Conservation (phyloP, 2,888 invertebrate genomes). For the Eurois occulta region DNA sequence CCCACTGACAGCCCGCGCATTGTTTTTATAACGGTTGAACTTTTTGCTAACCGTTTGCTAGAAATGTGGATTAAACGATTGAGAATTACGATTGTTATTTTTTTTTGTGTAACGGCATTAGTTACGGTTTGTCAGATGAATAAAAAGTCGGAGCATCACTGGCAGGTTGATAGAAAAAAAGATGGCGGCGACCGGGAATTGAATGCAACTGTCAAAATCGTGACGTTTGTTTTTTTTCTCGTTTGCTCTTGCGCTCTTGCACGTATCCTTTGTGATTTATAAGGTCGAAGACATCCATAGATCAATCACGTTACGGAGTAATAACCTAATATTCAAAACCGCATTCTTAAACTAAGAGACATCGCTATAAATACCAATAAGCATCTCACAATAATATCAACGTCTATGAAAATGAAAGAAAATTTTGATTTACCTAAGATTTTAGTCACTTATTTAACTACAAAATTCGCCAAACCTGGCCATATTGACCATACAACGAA, state of each 20-base stretch:
- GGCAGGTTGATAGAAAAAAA: slow-evolving; percentile 50
- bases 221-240: slow-evolving; percentile 23
- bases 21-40: slow-evolving; percentile 67
- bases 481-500: slow-evolving; percentile 12
- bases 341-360: background rate
- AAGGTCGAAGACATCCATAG: slow-evolving; percentile 28
- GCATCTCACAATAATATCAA: background rate
- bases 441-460: too few relatives aligned
- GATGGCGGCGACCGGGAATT: slow-evolving; percentile 15
- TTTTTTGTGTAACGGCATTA: slow-evolving; percentile 60
- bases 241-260: background rate
- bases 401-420: background rate
- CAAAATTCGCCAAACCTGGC: background rate
- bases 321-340: background rate
- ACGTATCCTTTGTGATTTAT: slow-evolving; percentile 18
- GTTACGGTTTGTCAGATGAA: slow-evolving; percentile 57
- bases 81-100: slow-evolving; percentile 60
- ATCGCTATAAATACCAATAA: background rate
- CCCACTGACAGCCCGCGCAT: slow-evolving; percentile 54
- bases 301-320: slow-evolving; percentile 5
- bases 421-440: background rate
- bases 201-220: slow-evolving; percentile 58
- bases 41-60: slow-evolving; percentile 61
- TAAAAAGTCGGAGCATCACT: slow-evolving; percentile 31
- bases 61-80: slow-evolving; percentile 63